Base-by-base conservation (phyloP, 1,140 invertebrate species). In the Temnothorax curvispinosus region DNA sequence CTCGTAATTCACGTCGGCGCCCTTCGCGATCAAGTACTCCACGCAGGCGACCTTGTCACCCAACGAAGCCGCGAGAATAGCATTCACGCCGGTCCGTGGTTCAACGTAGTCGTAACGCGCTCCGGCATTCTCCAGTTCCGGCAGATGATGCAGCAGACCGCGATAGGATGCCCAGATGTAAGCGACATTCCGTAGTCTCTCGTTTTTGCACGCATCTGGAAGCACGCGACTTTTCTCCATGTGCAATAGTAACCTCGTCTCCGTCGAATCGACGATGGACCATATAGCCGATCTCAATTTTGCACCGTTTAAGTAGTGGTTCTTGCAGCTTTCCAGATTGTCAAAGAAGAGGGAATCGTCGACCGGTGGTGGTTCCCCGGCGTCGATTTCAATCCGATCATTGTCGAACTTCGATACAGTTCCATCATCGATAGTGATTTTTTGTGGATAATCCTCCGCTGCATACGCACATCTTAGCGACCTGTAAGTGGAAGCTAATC, bases 231-330 rank as follows among this genome's bases (percentile, higher is more conserved):
- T 94, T 52, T 93, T 94, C 72, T 96, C 96, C 62, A 96, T 93
- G 3, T 95, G 93, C 2, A 94, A 60, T 7, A 96, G 77, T 1
- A 93, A 74, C 38, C 94, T 95, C 89, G 95, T 94, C 71, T 95
- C 95, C 0, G 92, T 87, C 2, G 93, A 89, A 1, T 90, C 93
- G 4, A 95, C 87, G 0, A 92, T 93, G 0, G 95, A 94, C 93
- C 95, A 94, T 54, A 96, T 93, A 2, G 91, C 92, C 1, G 94
- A 95, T 76, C 95, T 94, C 6, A 96, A 91, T 35, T 94, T 95
- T 6, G 93, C 93, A 1, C 94, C 92, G 60, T 95, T 95, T 15
- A 96, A 41, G 21, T 95, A 94, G 1, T 93, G 93, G 27, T 94
- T 92, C 47, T 92, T 92, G 11, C 93, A 89, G 6, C 92, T 86